A percentile compares a stretch with the other conserved stretches of the same genome.
Conservation (phyloP, 2,113 vertebrate genomes). For the Lophius piscatorius region DNA sequence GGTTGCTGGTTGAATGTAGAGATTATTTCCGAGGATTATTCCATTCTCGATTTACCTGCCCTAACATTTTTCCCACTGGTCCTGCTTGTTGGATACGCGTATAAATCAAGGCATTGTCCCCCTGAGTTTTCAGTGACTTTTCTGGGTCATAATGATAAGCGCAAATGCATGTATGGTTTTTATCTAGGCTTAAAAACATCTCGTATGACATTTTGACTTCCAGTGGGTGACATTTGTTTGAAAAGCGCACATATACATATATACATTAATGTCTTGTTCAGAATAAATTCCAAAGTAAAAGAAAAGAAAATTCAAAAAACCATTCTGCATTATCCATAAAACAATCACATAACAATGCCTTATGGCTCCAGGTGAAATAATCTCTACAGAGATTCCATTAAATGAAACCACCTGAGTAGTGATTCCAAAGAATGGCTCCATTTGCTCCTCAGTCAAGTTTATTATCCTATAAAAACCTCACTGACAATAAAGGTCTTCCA, state of each 20-base stretch:
- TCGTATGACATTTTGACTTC: slow-evolving; percentile 47
- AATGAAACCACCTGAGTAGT: too few species aligned
- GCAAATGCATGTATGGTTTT: slow-evolving; percentile 31
- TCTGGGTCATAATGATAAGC: slow-evolving; percentile 65
- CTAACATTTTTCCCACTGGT: slow-evolving; percentile 11
- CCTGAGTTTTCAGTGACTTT: slow-evolving; percentile 57
- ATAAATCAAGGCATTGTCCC: slow-evolving; percentile 46
- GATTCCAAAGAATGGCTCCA: neutral
- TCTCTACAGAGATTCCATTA: too few species aligned
- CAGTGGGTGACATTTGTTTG: slow-evolving; percentile 20
- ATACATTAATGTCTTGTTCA: slow-evolving; percentile 19
- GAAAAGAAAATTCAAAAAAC: too few species aligned
- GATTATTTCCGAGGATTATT: slow-evolving; percentile 37
- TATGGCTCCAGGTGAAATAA: neutral
- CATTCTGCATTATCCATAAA: too few species aligned
- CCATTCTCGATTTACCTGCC: neutral
- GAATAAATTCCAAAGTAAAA: too few species aligned
- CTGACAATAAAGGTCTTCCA: neutral
- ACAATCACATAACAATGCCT: too few species aligned
- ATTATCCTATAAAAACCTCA: neutral
- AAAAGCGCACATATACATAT: slow-evolving; percentile 13
- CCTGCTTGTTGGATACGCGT: slow-evolving; percentile 22
- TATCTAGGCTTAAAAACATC: slow-evolving; percentile 46
- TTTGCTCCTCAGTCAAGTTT: neutral
- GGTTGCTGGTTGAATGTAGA: slow-evolving; percentile 19